These are phyloP conservation scores for Apteryx mantelli DNA, from an alignment of 2,113 vertebrate genomes.

Conservation along the genomic window DNA sequence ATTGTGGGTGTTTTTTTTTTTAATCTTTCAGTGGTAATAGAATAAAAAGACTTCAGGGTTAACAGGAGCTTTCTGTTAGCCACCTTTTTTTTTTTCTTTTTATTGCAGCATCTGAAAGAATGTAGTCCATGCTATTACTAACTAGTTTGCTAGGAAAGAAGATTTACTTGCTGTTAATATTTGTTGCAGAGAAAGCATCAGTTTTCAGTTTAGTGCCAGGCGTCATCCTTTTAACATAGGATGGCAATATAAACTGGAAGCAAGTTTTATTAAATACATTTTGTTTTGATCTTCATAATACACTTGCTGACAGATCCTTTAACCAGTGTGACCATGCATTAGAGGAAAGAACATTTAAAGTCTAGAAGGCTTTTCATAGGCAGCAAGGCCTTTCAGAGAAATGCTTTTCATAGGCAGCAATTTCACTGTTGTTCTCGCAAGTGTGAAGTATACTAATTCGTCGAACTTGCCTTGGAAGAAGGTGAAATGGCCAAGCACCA, in stretches of 20 bases:
- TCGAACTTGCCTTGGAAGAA: neutral
- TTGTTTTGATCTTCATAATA: neutral
- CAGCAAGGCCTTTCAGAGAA: neutral
- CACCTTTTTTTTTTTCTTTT: neutral
- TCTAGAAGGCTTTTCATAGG: neutral
- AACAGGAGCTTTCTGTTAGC: slow-evolving; percentile 19
- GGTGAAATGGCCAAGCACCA: neutral
- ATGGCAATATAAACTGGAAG: neutral
- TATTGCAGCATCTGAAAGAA: slow-evolving; percentile 2
- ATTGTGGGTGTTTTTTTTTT: neutral
- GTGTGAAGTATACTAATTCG: neutral
- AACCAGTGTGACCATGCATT: neutral
- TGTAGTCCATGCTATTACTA: neutral
- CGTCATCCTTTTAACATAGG: neutral
- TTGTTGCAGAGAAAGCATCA: neutral
- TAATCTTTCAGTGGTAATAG: neutral
- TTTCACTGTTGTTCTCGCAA: neutral
- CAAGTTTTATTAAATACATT: neutral
- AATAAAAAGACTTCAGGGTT: slow-evolving; percentile 35
- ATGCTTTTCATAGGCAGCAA: neutral
- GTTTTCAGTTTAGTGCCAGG: neutral
- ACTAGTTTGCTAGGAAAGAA: neutral
- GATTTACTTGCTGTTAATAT: neutral
- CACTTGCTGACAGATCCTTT: neutral
- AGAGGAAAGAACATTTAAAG: neutral